phyloP scores from a whole-genome alignment of 1,140 invertebrate genomes.

The Steinernema feltiae region DNA sequence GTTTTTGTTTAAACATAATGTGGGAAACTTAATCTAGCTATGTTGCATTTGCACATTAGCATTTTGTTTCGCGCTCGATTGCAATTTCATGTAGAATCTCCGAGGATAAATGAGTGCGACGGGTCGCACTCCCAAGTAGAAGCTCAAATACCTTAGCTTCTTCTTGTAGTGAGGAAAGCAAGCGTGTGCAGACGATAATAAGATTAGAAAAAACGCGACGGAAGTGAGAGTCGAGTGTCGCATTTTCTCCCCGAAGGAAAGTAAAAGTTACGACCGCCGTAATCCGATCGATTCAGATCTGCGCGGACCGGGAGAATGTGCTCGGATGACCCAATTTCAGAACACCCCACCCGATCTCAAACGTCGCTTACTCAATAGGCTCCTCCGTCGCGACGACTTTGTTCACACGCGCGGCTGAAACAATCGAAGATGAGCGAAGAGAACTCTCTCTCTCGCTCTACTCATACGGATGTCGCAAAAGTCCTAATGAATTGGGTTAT shows the following conservation, averaged over 20 bases:
- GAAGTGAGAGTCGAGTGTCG: neutral
- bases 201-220: conserved; percentile 3
- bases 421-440: neutral
- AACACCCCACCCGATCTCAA: neutral
- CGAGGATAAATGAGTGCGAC: no score
- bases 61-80: no score
- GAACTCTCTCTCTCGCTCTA: neutral
- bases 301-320: neutral
- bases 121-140: conserved; percentile 33
- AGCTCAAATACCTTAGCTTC: conserved; percentile 31
- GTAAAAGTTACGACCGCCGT: neutral
- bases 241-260: neutral
- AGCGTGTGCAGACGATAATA: conserved; percentile 1
- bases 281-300: conserved; percentile 8
- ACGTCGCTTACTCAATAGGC: conserved; percentile 2
- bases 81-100: no score
- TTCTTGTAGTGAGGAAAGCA: conserved; percentile 36
- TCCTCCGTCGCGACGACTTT: neutral
- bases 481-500: neutral
- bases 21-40: no score
- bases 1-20: no score
- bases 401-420: neutral
- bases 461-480: neutral
- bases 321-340: conserved; percentile 10
- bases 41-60: no score